Evolutionary conservation across 2,888 invertebrate genomes (phyloP).

Genomic region (Eumacrocentrus americanus): DNA sequence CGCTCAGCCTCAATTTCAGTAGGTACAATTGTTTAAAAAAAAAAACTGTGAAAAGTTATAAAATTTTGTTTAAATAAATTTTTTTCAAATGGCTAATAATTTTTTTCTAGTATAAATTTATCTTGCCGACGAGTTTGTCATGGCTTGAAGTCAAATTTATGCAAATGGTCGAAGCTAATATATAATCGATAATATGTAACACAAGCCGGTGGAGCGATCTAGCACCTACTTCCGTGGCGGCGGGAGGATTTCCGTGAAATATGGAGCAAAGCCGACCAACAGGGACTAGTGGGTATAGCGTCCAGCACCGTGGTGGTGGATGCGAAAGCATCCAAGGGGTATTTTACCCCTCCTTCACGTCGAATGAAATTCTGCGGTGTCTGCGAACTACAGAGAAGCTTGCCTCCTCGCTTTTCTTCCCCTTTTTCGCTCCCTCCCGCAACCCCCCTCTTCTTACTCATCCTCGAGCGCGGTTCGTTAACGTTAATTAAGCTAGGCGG

Average conservation of each 20-base stretch:
- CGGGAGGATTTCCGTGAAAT: slow-evolving; percentile 37
- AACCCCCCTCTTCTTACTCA: background rate
- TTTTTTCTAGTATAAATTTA: background rate
- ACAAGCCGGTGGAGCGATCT: slow-evolving; percentile 8
- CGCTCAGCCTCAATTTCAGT: too few species aligned
- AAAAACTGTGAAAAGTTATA: too few species aligned
- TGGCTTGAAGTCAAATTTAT: background rate
- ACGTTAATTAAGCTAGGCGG: slow-evolving; percentile 49
- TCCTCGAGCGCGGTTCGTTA: slow-evolving; percentile 43
- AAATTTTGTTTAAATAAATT: too few species aligned
- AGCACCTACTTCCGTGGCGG: slow-evolving; percentile 17
- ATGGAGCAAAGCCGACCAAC: slow-evolving; percentile 39
- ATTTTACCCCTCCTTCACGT: slow-evolving; percentile 9
- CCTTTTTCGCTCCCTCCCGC: slow-evolving; percentile 16
- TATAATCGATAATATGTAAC: slow-evolving; percentile 12
- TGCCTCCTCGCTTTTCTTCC: slow-evolving; percentile 17
- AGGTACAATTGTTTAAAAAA: too few species aligned
- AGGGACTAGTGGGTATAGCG: slow-evolving; percentile 26
- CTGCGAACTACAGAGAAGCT: slow-evolving; percentile 30
- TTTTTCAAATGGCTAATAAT: background rate
- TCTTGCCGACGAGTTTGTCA: background rate
- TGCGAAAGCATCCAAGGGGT: too few species aligned
- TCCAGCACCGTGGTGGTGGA: too few species aligned
- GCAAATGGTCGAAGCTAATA: background rate
- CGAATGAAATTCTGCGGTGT: slow-evolving; percentile 44